Evolutionary conservation across 2,797 vertebrate species (phyloP).

Genomic region (Alcedo quadribrachys): DNA sequence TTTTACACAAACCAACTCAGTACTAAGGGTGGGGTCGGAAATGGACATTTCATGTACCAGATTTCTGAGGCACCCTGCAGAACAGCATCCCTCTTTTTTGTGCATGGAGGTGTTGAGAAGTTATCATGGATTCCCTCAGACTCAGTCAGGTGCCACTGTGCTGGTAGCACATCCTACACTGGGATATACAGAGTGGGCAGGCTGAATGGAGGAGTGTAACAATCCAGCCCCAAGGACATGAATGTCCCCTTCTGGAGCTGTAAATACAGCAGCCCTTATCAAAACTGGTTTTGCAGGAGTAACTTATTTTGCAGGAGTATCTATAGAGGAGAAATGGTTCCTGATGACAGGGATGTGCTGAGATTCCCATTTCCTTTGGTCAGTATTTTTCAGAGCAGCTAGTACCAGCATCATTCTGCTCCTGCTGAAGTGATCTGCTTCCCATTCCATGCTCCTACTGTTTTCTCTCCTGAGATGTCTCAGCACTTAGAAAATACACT

Average conservation of each 20-base stretch:
- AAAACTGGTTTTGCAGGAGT: background rate
- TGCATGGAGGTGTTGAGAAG: background rate
- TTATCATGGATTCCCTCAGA: background rate
- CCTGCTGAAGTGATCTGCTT: background rate
- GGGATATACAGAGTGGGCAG: background rate
- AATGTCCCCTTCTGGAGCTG: background rate
- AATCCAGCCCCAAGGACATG: background rate
- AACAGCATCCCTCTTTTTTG: background rate
- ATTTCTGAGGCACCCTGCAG: background rate
- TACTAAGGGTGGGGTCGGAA: background rate
- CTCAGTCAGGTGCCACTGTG: fast-evolving
- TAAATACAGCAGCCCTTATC: background rate
- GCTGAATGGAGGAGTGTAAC: fast-evolving
- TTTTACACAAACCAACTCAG: background rate
- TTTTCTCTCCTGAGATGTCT: background rate
- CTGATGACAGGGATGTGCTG: background rate
- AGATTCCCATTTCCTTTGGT: background rate
- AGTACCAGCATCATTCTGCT: fast-evolving
- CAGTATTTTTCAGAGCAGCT: background rate
- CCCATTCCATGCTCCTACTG: background rate
- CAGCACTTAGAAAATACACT: background rate
- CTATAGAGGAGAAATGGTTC: background rate
- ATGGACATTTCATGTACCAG: fast-evolving
- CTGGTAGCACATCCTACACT: background rate
- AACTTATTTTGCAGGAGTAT: background rate